Evolutionary conservation across 2,113 vertebrate species (phyloP).

Genomic region (Alces alces): DNA sequence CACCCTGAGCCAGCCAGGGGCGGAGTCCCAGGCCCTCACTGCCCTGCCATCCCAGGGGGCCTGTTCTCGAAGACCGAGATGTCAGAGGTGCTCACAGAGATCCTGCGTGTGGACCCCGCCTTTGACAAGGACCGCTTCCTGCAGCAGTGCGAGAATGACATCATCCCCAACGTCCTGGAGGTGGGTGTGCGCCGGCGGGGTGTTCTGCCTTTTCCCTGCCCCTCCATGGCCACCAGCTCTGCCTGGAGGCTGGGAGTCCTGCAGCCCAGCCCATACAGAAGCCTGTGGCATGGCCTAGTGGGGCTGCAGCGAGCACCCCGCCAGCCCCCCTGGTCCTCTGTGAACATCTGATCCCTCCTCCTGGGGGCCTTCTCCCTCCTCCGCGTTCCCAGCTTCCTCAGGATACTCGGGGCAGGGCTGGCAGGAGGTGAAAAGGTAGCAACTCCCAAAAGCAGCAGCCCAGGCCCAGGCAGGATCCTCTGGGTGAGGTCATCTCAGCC

Average conservation of each 20-base stretch:
- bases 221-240: background rate
- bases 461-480: background rate
- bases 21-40: too few relatives aligned
- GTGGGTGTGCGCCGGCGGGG: conserved; percentile 66
- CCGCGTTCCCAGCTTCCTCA: background rate
- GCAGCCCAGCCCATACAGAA: background rate
- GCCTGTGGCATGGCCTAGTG: background rate
- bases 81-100: conserved; percentile 96
- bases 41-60: conserved; percentile 82
- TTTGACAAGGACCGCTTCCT: conserved; percentile 96
- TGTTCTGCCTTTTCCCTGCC: background rate
- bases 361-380: too few relatives aligned
- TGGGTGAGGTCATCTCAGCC: background rate
- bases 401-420: background rate
- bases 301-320: background rate
- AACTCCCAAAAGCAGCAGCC: background rate
- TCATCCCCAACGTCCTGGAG: conserved; percentile 97
- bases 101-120: conserved; percentile 90
- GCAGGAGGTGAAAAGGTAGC: background rate
- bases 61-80: conserved; percentile 98
- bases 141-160: conserved; percentile 91
- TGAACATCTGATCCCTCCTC: background rate
- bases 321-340: rapidly evolving
- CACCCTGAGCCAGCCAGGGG: rapidly evolving
- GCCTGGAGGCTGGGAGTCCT: background rate